Base-by-base conservation (phyloP, 2,797 vertebrate species). In the Hirundo rustica region DNA sequence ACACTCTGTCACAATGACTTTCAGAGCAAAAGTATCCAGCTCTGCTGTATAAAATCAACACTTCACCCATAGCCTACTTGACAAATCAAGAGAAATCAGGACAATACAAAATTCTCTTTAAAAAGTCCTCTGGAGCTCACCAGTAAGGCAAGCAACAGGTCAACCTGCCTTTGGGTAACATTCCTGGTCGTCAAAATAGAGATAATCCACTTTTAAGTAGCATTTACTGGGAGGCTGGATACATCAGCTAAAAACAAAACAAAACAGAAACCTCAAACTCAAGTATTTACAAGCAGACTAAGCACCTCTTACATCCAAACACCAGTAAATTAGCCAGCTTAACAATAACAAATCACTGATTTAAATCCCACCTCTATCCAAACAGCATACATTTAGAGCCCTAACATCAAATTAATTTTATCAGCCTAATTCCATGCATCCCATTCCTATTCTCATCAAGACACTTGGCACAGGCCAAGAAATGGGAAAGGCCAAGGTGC, bases 1-100 rank as follows among this genome's bases (percentile, higher is more conserved):
- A 93, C 82, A 82, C 51, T 66, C 73, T 95, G 91, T 90, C 91
- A 93, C 73, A 83, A 71, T 64, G 92, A 92, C 85, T 94, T 92
- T 89, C 78, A 92, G 61, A 82, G 61, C 10, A 38, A 74, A 91
- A 77, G 32, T 34, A 77, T 51, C 32, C 60, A 92, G 71, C 48
- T 89, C 75, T 74, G 50, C 86, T 87, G 10, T 54, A 77, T 54
- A 74, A 94, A 93, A 85, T 50, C 83, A 82, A 77, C 70, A 42
- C 42, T 82, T 92, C 84, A 65, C 30, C 45, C 42, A 55, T 44
- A 82, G 71, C 30, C 82, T 57, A 64, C 60, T 77, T 11, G 2
- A 76, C 79, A 92, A 93, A 90, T 84, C 45, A 86, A 93, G 77
- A 95, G 50, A 90, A 93, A 93, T 79, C 0, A 8, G 45, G 27